These are phyloP conservation scores for Globicephala melas DNA, from an alignment of 2,113 vertebrate species.

Conservation along the genomic window DNA sequence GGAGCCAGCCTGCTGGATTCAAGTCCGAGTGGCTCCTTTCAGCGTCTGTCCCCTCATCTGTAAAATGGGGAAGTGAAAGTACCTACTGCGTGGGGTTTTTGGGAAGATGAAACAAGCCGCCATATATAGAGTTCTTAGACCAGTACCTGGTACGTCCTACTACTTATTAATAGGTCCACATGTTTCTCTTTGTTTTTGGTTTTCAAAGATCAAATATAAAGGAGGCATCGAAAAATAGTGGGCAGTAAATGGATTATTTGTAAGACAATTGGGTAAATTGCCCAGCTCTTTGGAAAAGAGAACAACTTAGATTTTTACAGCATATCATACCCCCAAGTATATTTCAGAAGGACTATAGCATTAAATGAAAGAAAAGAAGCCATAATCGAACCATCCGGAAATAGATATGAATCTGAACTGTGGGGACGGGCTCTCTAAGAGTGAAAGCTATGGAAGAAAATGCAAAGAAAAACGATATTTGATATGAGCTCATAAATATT, in stretches of 20 bases:
- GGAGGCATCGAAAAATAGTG: background rate
- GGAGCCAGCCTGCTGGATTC: background rate
- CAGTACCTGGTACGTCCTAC: background rate
- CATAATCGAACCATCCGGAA: background rate
- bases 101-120: background rate
- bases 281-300: background rate
- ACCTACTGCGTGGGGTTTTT: fast-evolving
- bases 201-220: background rate
- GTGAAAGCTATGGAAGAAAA: background rate
- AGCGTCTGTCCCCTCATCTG: background rate
- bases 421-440: background rate
- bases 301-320: background rate
- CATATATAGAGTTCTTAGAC: background rate
- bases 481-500: constrained; percentile 14
- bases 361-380: background rate
- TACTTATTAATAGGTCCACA: background rate
- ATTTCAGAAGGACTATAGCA: background rate
- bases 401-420: background rate
- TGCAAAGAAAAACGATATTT: background rate
- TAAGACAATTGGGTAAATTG: background rate
- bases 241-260: background rate
- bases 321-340: background rate
- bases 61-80: background rate
- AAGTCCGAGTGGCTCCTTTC: background rate
- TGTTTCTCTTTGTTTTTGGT: background rate